Evolutionary conservation across 2,888 invertebrate species (phyloP).

Genomic region (Desoria tigrina): DNA sequence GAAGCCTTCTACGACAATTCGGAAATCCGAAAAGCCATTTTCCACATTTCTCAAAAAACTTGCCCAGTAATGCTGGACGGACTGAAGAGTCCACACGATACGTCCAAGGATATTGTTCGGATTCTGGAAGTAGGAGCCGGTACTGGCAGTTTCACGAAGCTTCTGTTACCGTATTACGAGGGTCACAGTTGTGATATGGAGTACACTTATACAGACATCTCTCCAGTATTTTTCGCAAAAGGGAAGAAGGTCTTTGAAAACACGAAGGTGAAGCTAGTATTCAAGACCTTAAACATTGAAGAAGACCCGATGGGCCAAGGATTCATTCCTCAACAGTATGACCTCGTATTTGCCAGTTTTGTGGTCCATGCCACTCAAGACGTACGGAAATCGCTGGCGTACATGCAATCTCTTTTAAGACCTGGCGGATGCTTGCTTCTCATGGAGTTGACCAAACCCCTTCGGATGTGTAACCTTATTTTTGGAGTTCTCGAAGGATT

Average conservation of each 20-base stretch:
- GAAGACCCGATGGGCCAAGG: conserved; percentile 26
- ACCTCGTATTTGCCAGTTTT: conserved; percentile 21
- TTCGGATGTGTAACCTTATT: conserved; percentile 3
- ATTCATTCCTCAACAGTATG: conserved; percentile 23
- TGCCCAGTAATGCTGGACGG: not conserved
- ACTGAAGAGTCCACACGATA: no score
- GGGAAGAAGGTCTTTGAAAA: conserved; percentile 19
- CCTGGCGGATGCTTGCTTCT: conserved; percentile 14
- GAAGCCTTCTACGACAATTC: conserved; percentile 18
- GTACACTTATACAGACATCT: conserved; percentile 27
- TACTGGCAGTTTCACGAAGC: conserved; percentile 17
- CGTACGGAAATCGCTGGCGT: conserved; percentile 20
- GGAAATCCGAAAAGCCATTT: not conserved
- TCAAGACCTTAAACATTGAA: conserved; percentile 26
- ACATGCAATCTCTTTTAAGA: conserved; percentile 18
- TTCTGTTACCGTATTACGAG: not conserved
- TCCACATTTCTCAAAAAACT: not conserved
- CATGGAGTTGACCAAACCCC: not conserved
- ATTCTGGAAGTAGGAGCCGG: conserved; percentile 32
- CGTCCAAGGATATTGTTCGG: not conserved
- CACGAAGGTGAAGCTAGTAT: not conserved
- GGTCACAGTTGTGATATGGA: not conserved
- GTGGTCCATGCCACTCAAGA: conserved; percentile 28
- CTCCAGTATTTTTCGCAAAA: conserved; percentile 20
- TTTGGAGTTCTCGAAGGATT: conserved; percentile 25